Evolutionary conservation across 2,797 vertebrate genomes (phyloP), one percentile per base, ranked within the genome.

Genomic region (Myotis planiceps): DNA sequence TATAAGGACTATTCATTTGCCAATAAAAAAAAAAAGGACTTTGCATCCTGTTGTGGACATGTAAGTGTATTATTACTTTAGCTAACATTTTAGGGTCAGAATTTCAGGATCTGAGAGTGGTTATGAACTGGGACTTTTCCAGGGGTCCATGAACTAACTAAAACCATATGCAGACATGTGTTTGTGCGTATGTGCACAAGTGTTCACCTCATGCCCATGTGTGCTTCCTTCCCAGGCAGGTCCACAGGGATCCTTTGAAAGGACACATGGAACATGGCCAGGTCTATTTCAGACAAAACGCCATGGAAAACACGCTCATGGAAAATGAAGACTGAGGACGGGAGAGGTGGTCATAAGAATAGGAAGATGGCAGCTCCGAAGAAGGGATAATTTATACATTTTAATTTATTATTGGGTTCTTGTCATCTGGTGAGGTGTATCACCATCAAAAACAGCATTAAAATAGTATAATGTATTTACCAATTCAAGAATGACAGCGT

Each of bases 401-500:
- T 63, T 68, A 42, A 79, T 66, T 84, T 93, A 87, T 87, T 60
- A 37, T 90, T 58, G 37, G 53, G 10, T 65, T 93, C 74, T 60
- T 93, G 39, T 92, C 25, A 55, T 79, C 51, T 45, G 32, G 60
- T 45, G 34, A 78, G 51, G 29, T 81, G 15, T 55, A 27, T 72
- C n/a, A 47, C 10, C 21, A 58, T 29, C 37, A 93, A 96, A 75
- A 34, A 87, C 7, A 39, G 45, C 9, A 19, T 74, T 75, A 84
- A 88, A 93, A 83, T 85, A 69, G 80, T 12, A 45, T 6, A 65
- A 72, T 27, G 9, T 90, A 83, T 87, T 74, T 94, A 58, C 39
- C 53, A n/a, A 85, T 37, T 65, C 55, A 66, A 83, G 53, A 37
- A 34, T 66, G 37, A 45, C 5, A 87, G 65, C 7, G 27, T 80